These are phyloP conservation scores for Sebastes iracundus DNA, from an alignment of 2,797 vertebrate species.

Conservation along the genomic window DNA sequence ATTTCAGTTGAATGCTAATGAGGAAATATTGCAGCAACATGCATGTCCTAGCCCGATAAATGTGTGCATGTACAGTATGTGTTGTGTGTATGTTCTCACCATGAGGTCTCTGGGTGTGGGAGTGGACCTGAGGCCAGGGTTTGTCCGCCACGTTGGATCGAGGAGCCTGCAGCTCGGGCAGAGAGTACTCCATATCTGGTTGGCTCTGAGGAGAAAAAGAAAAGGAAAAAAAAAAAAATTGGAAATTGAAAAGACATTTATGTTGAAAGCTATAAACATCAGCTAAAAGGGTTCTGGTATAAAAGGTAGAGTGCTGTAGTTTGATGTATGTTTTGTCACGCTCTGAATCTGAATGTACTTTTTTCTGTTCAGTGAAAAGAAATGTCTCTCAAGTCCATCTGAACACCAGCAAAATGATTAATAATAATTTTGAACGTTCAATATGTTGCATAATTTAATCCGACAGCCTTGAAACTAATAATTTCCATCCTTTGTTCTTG, in stretches of 20 bases:
- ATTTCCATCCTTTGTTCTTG: neutral
- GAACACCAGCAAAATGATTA: neutral
- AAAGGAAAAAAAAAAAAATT: neutral
- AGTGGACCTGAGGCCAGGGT: slow-evolving; percentile 82
- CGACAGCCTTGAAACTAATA: neutral
- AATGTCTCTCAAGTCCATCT: neutral
- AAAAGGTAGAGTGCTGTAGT: neutral
- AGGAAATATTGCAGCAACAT: neutral
- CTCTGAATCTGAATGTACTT: neutral
- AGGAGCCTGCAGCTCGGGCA: slow-evolving; percentile 83
- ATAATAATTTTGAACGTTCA: neutral
- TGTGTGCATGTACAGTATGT: neutral
- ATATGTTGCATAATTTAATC: neutral
- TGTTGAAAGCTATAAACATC: neutral
- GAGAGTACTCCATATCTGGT: slow-evolving; percentile 89
- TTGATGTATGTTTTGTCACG: neutral
- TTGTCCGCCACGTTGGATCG: slow-evolving; percentile 84
- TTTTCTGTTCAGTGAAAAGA: neutral
- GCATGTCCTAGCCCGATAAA: neutral
- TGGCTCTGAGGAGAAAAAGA: slow-evolving; percentile 84
- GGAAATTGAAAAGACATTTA: neutral
- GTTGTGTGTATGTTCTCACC: slow-evolving; percentile 75
- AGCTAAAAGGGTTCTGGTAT: neutral
- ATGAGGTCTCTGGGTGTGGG: slow-evolving; percentile 86
- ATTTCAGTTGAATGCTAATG: neutral